phyloP scores from a whole-genome alignment of 2,888 invertebrate species.

The Agrilus biguttatus region DNA sequence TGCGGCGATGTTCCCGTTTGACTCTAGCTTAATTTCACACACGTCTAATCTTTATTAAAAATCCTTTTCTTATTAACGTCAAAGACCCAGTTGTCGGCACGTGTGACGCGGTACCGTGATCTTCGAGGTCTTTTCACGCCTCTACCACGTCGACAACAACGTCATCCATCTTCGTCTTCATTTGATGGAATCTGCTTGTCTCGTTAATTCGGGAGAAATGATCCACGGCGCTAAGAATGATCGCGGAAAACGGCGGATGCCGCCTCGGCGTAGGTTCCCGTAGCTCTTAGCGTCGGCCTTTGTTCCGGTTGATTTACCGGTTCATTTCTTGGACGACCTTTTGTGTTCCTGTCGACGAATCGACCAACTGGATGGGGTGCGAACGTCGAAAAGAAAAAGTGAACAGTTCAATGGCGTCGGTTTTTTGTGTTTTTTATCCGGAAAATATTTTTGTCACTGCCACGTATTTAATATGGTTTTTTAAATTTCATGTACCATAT shows the following conservation, averaged over 20 bases:
- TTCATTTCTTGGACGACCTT: slow-evolving; percentile 7
- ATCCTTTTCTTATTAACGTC: slow-evolving; percentile 2
- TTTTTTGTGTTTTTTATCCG: too few relatives aligned
- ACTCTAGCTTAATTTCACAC: slow-evolving; percentile 5
- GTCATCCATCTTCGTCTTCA: slow-evolving; percentile 13
- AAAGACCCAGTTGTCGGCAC: slow-evolving; percentile 5
- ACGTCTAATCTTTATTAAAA: slow-evolving; percentile 5
- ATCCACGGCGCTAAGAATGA: slow-evolving; percentile 12
- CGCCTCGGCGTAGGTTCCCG: too few relatives aligned
- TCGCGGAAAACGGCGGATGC: slow-evolving; percentile 2
- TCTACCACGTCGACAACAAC: too few relatives aligned
- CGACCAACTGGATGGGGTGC: too few relatives aligned
- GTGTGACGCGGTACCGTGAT: slow-evolving; percentile 6
- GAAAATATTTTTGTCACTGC: too few relatives aligned
- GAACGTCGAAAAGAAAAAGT: too few relatives aligned
- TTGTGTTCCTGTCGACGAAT: slow-evolving; percentile 1
- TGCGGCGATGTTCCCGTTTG: too few relatives aligned
- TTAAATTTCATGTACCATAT: too few relatives aligned
- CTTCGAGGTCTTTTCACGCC: too few relatives aligned
- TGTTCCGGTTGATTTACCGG: slow-evolving; percentile 8
- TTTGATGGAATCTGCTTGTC: slow-evolving; percentile 10
- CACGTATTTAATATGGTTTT: too few relatives aligned
- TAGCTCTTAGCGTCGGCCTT: slow-evolving; percentile 5
- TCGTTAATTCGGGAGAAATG: slow-evolving; percentile 14
- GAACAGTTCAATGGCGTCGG: too few relatives aligned